Base-by-base conservation (phyloP, 64 coral and sea anemone species). In the Catalaphyllia jardinei region DNA sequence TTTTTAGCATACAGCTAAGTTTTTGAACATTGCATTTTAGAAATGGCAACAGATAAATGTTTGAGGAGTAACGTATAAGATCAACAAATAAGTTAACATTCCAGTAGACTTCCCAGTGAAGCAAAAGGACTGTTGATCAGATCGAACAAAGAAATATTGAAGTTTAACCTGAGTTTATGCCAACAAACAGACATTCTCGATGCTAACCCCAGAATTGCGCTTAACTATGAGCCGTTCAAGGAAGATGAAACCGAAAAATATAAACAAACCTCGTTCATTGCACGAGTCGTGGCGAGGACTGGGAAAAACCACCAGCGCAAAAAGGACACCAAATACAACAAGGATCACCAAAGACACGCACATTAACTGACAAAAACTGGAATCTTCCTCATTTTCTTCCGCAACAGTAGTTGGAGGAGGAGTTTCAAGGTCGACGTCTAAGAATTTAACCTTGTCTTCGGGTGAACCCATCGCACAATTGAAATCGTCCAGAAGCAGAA, bases 361-460 rank as follows among this genome's bases (percentile, higher is more conserved):
- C 9, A 28, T 10, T 11, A 69, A n/a, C 0, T 24, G 8, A n/a
- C 65, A 69, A 22, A 69, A 11, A 25, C 10, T 24, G 65, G 3
- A 30, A 8, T 28, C 63, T 20, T 5, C 2, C 0, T 25, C 20
- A 16, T 12, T 22, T 28, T 71, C 81, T 35, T 71, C 60, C 81
- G 52, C 30, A 2, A 24, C 62, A 28, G 62, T 38, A 67, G 24
- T 11, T 22, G 60, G 13, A 24, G 62, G 62, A 22, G 2, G 15
- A 18, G 30, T 25, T 31, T 83, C 20, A 3, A 11, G 62, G 22
- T 71, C 6, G 20, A 52, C 35, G 4, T 77, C 35, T 4, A 85
- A 49, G 15, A 85, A 24, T 63, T 71, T 85, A 18, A 51, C 81
- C 35, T 85, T 85, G 6, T 85, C 81, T 38, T 71, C 31, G 10